Evolutionary conservation across 2,797 vertebrate species (phyloP).

Genomic region (Petrocephalus sullivani): DNA sequence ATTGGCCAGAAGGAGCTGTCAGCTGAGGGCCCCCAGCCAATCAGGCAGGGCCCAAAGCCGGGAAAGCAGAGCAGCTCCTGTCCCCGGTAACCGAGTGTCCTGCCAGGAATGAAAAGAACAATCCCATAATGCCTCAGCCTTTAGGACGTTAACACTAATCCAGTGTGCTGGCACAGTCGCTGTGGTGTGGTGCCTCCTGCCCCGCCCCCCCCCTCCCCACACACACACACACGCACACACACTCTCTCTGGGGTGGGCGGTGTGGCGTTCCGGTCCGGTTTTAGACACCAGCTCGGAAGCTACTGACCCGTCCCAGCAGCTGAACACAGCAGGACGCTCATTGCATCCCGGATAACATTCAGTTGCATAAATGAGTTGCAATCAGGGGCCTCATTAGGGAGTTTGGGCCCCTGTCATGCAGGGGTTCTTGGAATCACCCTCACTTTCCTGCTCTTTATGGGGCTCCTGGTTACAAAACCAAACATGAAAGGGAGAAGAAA

Average conservation of each 20-base stretch:
- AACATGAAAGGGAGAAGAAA: neutral
- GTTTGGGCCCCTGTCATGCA: neutral
- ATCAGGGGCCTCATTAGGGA: neutral
- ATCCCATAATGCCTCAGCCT: slow-evolving; percentile 21
- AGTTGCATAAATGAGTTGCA: neutral
- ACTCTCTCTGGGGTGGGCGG: no score
- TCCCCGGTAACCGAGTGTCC: slow-evolving; percentile 21
- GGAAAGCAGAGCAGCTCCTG: slow-evolving; percentile 15
- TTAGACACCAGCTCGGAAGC: neutral
- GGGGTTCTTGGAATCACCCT: no score
- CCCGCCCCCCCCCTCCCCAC: slow-evolving; percentile 50
- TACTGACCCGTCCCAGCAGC: neutral
- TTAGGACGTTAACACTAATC: slow-evolving; percentile 43
- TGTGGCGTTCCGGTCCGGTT: no score
- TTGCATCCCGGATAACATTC: neutral
- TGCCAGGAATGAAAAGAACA: slow-evolving; percentile 22
- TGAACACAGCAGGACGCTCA: neutral
- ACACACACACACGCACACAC: neutral
- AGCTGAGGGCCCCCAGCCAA: neutral
- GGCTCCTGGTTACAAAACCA: neutral
- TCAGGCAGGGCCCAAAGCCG: neutral
- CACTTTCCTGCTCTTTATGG: neutral
- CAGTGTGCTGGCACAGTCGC: slow-evolving; percentile 20
- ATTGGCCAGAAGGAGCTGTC: slow-evolving; percentile 32
- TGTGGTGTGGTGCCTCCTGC: slow-evolving; percentile 27